Conservation (phyloP, 1,140 invertebrate species). For the Papilio polytes region DNA sequence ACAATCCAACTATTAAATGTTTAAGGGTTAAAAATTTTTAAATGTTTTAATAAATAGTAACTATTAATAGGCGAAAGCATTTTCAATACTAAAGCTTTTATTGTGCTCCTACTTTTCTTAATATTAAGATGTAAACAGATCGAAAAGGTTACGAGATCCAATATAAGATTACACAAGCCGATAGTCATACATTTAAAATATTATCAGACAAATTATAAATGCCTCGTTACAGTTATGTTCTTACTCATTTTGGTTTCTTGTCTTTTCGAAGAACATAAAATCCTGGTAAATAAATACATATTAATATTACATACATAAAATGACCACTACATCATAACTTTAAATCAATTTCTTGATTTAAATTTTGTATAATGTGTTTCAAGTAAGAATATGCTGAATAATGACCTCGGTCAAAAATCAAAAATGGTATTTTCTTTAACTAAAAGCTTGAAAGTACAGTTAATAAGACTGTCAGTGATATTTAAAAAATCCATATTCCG, state of each 20-base stretch:
- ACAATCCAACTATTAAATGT: not conserved
- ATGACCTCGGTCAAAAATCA: not conserved
- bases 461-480: too few relatives aligned
- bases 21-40: not conserved
- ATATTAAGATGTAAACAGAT: conserved; percentile 11
- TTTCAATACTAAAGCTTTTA: conserved; percentile 28
- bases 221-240: not conserved
- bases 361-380: not conserved
- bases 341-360: not conserved
- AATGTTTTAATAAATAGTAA: conserved; percentile 18
- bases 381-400: not conserved
- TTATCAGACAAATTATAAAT: not conserved
- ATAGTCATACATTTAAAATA: conserved; percentile 6
- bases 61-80: conserved; percentile 23
- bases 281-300: conserved; percentile 84
- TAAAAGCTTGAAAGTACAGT: not conserved
- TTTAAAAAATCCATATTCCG: too few relatives aligned
- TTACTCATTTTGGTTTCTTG: conserved; percentile 53
- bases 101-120: conserved; percentile 30
- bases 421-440: not conserved
- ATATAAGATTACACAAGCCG: conserved; percentile 20
- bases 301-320: not conserved
- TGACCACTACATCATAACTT: not conserved
- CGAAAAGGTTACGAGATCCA: conserved; percentile 26
- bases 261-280: conserved; percentile 90